Base-by-base conservation (phyloP, 2,888 invertebrate genomes). In the Epinotia nisella region DNA sequence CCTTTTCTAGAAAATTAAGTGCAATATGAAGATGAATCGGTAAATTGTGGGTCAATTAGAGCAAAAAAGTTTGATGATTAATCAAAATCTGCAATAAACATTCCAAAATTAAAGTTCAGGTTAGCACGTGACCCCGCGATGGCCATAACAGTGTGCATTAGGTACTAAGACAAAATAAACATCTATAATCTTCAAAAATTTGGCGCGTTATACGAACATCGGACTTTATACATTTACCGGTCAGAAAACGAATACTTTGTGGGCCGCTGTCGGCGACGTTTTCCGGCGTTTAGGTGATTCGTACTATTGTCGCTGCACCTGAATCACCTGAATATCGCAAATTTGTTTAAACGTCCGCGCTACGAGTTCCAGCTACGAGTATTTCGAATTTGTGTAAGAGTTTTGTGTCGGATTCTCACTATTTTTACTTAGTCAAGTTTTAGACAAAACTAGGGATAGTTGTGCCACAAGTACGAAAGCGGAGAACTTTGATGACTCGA, bases 261-360 rank as follows among this genome's bases (percentile, higher is more conserved):
- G 49, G 39, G 55, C 53, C 21, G 56, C 21, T 29, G 19, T 19
- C 49, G 55, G 45, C 53, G 67, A 59, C 74, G 67, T 71, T 74
- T 68, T 51, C 71, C 74, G 58, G 39, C 71, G 67, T 67, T 74
- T 67, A 74, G 66, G 71, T 71, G 62, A 74, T 74, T 74, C 62
- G 67, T 11, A 24, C 58, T 29, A 74, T 74, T 74, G 74, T 71
- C 59, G 29, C 35, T 11, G 59, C 59, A 53, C 58, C 49, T 62
- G 71, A 70, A 70, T 59, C 59, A 53, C 58, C 49, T 62, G 71
- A 70, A 70, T 59, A 68, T 64, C 66, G 58, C 51, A 59, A 67
- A 70, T 74, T 66, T 71, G 66, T 67, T 60, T 64, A 74, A 74
- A 66, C 74, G 67, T 70, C 49, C 62, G 58, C 60, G 24, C 21